Conservation (phyloP, 2,888 invertebrate genomes). For the Parelbella ahira region DNA sequence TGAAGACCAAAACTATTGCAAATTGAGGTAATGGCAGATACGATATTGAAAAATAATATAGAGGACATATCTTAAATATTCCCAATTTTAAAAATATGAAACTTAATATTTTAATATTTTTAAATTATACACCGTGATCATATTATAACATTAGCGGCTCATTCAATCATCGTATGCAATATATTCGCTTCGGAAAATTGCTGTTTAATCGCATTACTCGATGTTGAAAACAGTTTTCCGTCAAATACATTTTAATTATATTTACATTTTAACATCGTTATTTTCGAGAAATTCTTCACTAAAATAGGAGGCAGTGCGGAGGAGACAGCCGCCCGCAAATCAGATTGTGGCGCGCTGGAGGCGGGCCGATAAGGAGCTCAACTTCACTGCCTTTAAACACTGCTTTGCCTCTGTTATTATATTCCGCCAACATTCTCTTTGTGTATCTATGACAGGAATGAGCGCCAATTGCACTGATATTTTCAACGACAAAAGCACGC, state of each 20-base stretch:
- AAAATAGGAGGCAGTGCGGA: constrained; percentile 8
- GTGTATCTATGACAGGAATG: constrained; percentile 25
- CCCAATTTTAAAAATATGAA: no score
- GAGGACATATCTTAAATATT: no score
- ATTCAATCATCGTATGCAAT: no score
- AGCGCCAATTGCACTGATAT: constrained; percentile 3
- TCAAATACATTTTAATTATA: constrained; percentile 24
- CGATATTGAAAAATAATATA: no score
- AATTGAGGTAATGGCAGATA: no score
- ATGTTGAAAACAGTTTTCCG: no score
- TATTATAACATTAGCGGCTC: no score
- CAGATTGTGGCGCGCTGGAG: constrained; percentile 43
- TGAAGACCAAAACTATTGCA: no score
- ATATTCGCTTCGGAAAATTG: no score
- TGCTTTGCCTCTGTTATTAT: constrained; percentile 31
- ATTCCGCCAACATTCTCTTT: constrained; percentile 28
- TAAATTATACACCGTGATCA: no score
- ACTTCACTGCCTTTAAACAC: constrained; percentile 41
- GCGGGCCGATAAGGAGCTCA: constrained; percentile 45
- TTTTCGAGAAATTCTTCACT: constrained; percentile 14
- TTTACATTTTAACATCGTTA: constrained; percentile 3
- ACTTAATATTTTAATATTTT: no score
- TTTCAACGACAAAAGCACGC: constrained; percentile 2
- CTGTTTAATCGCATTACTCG: no score
- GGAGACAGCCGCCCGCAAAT: constrained; percentile 37